Evolutionary conservation across 2,113 vertebrate genomes (phyloP).

Genomic region (Ornithorhynchus anatinus): DNA sequence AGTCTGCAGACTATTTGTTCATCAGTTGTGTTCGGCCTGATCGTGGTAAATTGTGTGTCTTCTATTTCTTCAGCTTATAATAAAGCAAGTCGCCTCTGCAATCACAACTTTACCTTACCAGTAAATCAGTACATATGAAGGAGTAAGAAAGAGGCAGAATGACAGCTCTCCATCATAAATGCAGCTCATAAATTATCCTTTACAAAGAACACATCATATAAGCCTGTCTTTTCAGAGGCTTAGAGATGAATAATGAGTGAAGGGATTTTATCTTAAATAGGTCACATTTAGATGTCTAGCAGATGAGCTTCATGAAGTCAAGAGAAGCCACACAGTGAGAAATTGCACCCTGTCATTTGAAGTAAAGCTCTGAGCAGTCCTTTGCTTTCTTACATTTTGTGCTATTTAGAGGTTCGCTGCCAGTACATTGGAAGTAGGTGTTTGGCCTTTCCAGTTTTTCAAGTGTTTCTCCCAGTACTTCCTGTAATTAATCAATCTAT

Average conservation of each 20-base stretch:
- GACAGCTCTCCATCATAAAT: conserved; percentile 1
- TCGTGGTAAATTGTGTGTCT: background rate
- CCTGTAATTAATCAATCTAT: no score
- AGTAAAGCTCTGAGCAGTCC: rapidly evolving
- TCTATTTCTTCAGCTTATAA: background rate
- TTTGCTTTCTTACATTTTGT: background rate
- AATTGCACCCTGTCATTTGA: background rate
- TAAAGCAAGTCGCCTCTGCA: background rate
- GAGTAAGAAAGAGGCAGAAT: background rate
- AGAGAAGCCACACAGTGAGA: background rate
- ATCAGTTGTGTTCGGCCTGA: background rate
- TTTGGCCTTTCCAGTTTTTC: background rate
- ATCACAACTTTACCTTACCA: conserved; percentile 1
- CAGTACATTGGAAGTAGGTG: background rate
- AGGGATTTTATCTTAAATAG: background rate
- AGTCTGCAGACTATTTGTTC: background rate
- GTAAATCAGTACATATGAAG: background rate
- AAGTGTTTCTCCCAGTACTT: background rate
- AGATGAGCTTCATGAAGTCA: background rate
- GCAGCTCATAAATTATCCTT: background rate
- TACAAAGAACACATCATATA: background rate
- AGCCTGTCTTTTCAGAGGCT: background rate
- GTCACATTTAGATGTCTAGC: background rate
- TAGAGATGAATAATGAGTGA: background rate
- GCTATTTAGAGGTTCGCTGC: background rate